Evolutionary conservation across 2,797 vertebrate species (phyloP), one percentile per base, ranked within the genome.

Genomic region (Siniperca undulata): DNA sequence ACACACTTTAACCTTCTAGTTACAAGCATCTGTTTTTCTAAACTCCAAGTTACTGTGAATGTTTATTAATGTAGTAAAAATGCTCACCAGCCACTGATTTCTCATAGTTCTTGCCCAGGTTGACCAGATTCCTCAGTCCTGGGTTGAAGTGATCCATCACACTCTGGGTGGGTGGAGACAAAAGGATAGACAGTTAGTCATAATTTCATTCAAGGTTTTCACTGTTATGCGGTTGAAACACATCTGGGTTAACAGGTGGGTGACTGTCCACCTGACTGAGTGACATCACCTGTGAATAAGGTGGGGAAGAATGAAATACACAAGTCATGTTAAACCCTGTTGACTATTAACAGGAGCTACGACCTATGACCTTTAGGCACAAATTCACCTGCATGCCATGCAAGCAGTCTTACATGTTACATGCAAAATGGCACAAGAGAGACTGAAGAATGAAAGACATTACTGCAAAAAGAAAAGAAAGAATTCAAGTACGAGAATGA

Each of bases 111-210:
- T 98, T 99, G 22, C 98, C 98, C 87, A 99, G 92, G 94, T 98
- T 99, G 94, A 99, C 95, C 90, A 99, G 96, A 90, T 99, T 99
- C 89, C 97, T 96, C 85, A 99, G 95, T 22, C 98, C 98, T 0
- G 98, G 98, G 92, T 99, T 99, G 95, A 99, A 99, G 87, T 99
- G 98, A 72, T 99, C 98, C 98, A 99, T 97, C 86, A 99, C 98
- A 97, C 97, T 99, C 98, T 99, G 92, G 20, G 40, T 46, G 72
- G 38, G 74, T 30, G 36, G 52, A 84, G 68, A 86, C 24, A 87
- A 73, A 75, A 65, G 34, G 7, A 48, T 14, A 83, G n/a, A 72
- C 53, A 40, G 4, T 53, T 61, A 72, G 34, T 68, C 19, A 66
- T 16, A 5, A 53, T 38, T 10, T 58, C 27, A 60, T 50, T 83